Conservation (phyloP, 2,113 vertebrate genomes). For the Numida meleagris region DNA sequence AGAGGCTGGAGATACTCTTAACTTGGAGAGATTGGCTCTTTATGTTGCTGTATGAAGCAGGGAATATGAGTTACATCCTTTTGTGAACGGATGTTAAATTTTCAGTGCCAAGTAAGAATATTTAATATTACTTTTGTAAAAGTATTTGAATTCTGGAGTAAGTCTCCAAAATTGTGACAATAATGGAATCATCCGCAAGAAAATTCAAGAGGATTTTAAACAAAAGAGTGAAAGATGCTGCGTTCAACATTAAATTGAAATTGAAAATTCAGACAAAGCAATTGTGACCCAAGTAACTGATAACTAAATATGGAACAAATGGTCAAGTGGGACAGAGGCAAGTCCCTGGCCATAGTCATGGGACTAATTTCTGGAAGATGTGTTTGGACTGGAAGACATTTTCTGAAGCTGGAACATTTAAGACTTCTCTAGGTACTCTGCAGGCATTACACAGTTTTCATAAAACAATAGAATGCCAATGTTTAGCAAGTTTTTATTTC, state of each 20-base stretch:
- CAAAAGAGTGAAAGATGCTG: not conserved
- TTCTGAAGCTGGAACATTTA: not conserved
- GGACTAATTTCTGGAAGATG: not conserved
- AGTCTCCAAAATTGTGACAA: not conserved
- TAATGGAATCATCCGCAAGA: not conserved
- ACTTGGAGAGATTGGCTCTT: not conserved
- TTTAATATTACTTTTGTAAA: not conserved
- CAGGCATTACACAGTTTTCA: not conserved
- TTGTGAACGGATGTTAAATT: not conserved
- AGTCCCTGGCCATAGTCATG: accelerated
- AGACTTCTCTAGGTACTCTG: not conserved
- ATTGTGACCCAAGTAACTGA: not conserved
- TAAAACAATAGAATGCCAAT: not conserved
- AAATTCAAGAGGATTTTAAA: not conserved
- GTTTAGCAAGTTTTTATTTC: not conserved
- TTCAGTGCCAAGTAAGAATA: not conserved
- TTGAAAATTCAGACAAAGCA: not conserved
- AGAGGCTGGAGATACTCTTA: not conserved
- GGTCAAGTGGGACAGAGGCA: not conserved
- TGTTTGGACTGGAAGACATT: not conserved
- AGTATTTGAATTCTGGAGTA: not conserved
- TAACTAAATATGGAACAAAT: not conserved
- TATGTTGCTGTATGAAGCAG: not conserved
- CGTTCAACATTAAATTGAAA: not conserved
- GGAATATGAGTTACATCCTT: not conserved